A percentile compares a stretch with the other conserved stretches of the same genome.
These are phyloP conservation scores for Ariopsis seemanni DNA, from an alignment of 2,113 vertebrate species.

Conservation along the genomic window DNA sequence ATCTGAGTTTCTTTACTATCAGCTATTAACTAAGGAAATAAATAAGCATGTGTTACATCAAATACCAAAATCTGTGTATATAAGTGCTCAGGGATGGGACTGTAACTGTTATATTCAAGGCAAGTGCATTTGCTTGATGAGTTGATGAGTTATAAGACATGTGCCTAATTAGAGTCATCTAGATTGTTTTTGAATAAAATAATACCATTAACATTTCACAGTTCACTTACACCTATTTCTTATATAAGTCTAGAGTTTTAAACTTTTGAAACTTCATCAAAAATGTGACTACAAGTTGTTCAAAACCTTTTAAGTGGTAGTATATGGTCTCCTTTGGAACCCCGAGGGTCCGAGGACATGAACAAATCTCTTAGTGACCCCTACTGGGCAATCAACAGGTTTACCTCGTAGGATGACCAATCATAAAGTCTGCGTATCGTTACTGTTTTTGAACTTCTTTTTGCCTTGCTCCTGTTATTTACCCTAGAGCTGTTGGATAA, in stretches of 20 bases:
- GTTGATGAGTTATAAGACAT: background rate
- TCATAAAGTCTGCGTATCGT: background rate
- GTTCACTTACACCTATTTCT: background rate
- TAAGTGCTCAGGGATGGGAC: background rate
- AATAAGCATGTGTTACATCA: background rate
- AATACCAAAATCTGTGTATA: background rate
- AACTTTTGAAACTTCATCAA: background rate
- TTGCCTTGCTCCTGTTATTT: background rate
- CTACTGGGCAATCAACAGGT: conserved; percentile 44
- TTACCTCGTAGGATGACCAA: background rate
- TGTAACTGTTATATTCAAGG: background rate
- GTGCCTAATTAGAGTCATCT: background rate
- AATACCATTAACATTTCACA: background rate
- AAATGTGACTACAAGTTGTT: background rate
- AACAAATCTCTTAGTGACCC: conserved; percentile 37
- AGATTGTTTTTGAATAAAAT: background rate
- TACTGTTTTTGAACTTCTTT: background rate
- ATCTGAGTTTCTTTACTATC: background rate
- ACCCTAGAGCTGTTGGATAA: background rate
- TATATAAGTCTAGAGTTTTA: background rate
- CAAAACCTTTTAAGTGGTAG: background rate
- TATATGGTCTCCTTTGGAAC: background rate
- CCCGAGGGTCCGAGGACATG: background rate
- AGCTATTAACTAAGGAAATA: background rate
- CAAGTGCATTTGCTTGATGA: background rate